These are phyloP conservation scores for Lordiphosa andalusiaca DNA, from an alignment of 2,888 invertebrate species.

Conservation along the genomic window DNA sequence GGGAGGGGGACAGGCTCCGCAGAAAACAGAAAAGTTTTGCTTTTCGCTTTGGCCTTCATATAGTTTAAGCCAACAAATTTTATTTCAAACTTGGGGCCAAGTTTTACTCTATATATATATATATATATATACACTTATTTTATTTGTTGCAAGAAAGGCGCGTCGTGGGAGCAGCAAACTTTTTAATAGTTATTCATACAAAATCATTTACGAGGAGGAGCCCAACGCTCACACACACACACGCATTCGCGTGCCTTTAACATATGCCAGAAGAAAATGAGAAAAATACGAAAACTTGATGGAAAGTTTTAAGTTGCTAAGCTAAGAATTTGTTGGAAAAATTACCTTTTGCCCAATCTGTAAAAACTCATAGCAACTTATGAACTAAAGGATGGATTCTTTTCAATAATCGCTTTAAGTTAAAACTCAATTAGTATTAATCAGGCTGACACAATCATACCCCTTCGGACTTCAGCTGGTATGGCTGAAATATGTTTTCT, in stretches of 20 bases:
- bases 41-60: not conserved
- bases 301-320: conserved; percentile 3
- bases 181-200: conserved; percentile 66
- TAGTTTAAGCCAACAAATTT: conserved; percentile 29
- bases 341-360: too few relatives aligned
- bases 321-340: conserved; percentile 7
- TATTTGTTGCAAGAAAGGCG: not conserved
- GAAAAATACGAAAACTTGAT: not conserved
- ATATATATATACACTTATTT: not conserved
- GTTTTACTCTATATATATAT: conserved; percentile 7
- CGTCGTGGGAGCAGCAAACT: conserved; percentile 45
- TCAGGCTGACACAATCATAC: too few relatives aligned
- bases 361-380: not conserved
- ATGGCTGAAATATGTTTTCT: too few relatives aligned
- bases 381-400: not conserved
- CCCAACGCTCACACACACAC: not conserved
- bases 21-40: not conserved
- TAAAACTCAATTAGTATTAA: not conserved
- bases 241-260: too few relatives aligned
- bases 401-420: not conserved
- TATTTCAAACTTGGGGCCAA: conserved; percentile 34
- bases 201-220: conserved; percentile 61
- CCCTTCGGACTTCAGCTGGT: too few relatives aligned
- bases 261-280: too few relatives aligned
- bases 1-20: too few relatives aligned